Evolutionary conservation across 2,113 vertebrate genomes (phyloP).

Genomic region (Phyllostomus discolor): DNA sequence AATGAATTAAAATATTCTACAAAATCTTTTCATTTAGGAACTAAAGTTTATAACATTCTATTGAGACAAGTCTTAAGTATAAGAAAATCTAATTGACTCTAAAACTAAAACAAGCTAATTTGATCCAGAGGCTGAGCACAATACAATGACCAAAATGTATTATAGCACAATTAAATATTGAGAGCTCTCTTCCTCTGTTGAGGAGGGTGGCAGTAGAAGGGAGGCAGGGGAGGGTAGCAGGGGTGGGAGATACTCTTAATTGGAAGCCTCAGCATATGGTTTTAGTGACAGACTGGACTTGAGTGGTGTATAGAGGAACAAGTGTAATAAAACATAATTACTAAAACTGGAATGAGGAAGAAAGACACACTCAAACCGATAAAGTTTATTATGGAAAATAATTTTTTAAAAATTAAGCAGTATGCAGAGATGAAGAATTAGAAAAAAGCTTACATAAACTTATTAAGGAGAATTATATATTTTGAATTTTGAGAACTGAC

Average conservation of each 20-base stretch:
- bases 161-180: not conserved
- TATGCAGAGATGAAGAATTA: slow-evolving; percentile 17
- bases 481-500: slow-evolving; percentile 30
- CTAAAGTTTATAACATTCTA: not conserved
- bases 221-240: not conserved
- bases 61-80: not conserved
- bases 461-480: slow-evolving; percentile 32
- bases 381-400: not conserved
- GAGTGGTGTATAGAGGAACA: too few species aligned
- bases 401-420: not conserved
- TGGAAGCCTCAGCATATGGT: not conserved
- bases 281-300: not conserved
- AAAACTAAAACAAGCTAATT: slow-evolving; percentile 13
- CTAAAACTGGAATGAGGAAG: not conserved
- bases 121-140: not conserved
- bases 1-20: not conserved
- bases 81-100: not conserved
- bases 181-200: not conserved
- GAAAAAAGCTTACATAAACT: slow-evolving; percentile 15
- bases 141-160: not conserved
- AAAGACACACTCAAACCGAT: not conserved
- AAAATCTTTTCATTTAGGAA: not conserved
- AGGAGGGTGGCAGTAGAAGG: not conserved
- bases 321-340: not conserved
- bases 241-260: not conserved